Evolutionary conservation across 37 sponge, comb jelly and placozoan genomes (phyloP), one percentile per base, ranked within the genome.

Genomic region (Ianthella basta): DNA sequence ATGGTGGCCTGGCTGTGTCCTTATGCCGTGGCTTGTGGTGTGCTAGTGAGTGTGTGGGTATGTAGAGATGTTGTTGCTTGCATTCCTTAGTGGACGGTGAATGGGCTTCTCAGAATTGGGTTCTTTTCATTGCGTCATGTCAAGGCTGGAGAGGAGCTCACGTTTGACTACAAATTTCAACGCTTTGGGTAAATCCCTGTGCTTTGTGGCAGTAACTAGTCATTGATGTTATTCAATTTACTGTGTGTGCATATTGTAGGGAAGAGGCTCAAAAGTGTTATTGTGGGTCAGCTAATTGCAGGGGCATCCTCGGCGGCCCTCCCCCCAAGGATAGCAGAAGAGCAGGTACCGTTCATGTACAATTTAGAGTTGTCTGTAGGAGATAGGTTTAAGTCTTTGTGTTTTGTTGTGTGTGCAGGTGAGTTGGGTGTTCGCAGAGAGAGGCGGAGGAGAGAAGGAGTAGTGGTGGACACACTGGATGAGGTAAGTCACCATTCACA

Each of bases 101-200:
- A 87, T 86, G 99, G 99, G 0, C 65, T 65, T 30, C 83, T 99
- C 72, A 89, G 99, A 23, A 88, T 99, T 25, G 99, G 99, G 6
- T 99, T 99, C 87, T 99, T 99, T 84, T 78, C 96, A 15, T 27
- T 99, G 16, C 67, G 84, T 56, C 55, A 61, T 4, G 88, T 99
- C 40, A 54, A 72, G 41, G 65, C 41, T 27, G 87, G 91, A 21
- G 91, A 96, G 25, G 99, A 99, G 61, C 72, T 99, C 55, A 95
- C 96, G 18, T 99, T 99, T 81, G 99, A 99, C 77, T 99, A 99
- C 82, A 86, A 99, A 82, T 99, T 95, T 77, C 87, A 99, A 82
- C 82, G 99, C 83, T 97, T 95, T 89, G 98, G 98, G 95, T 94
- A 53, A 90, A 44, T 44, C 8, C 8, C 6, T 44, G 8, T 44